These are phyloP conservation scores for Sesia apiformis DNA, from an alignment of 2,888 invertebrate genomes.

Conservation along the genomic window DNA sequence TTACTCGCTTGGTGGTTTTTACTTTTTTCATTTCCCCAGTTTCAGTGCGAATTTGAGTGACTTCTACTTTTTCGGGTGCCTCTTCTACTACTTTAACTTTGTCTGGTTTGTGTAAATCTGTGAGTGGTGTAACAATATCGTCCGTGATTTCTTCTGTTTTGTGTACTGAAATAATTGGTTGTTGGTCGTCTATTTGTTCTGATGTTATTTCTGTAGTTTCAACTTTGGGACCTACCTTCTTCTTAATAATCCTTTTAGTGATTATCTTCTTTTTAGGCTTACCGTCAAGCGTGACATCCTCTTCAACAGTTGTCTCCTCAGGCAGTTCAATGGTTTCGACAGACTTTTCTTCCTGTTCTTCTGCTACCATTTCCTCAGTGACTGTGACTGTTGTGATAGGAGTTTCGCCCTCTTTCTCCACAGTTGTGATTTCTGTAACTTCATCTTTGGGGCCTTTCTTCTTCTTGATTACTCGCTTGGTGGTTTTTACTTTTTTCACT, in stretches of 20 bases:
- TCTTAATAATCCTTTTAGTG: not conserved
- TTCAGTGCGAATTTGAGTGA: conserved; percentile 13
- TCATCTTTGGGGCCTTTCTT: conserved; percentile 33
- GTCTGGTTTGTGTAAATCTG: conserved; percentile 4
- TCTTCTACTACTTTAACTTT: conserved; percentile 18
- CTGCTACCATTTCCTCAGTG: conserved; percentile 16
- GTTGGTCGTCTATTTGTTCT: no score
- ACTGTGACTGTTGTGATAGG: conserved; percentile 26
- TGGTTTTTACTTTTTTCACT: conserved; percentile 10
- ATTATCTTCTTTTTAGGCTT: conserved; percentile 25
- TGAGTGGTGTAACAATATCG: no score
- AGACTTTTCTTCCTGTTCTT: conserved; percentile 15
- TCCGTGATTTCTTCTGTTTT: no score
- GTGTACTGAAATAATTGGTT: no score
- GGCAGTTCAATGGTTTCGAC: conserved; percentile 25
- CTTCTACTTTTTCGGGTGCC: conserved; percentile 10
- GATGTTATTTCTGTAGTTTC: no score
- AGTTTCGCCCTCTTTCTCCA: conserved; percentile 42
- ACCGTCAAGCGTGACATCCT: conserved; percentile 9
- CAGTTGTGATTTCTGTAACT: conserved; percentile 47
- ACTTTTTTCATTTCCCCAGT: conserved; percentile 10
- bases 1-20: conserved; percentile 14
- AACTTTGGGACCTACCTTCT: no score
- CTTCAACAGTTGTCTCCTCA: conserved; percentile 13
- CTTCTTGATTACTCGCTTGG: conserved; percentile 28